These are phyloP conservation scores for Germaria angustata DNA, from an alignment of 2,888 invertebrate species.

Conservation along the genomic window DNA sequence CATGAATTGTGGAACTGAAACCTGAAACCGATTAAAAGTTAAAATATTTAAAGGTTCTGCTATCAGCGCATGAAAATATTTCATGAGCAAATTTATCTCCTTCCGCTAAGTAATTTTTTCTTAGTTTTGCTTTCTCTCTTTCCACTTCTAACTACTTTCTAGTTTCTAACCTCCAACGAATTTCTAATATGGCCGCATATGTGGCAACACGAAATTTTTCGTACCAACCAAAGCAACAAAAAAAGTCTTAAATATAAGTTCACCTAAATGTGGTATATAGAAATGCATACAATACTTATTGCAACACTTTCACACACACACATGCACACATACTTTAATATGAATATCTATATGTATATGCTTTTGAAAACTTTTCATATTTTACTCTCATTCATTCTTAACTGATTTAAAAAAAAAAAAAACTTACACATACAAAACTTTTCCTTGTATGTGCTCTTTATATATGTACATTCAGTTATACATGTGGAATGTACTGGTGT, in stretches of 20 bases:
- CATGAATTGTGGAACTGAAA: too few relatives aligned
- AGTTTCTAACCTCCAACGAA: conserved; percentile 18
- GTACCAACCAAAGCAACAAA: conserved; percentile 12
- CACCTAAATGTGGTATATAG: conserved; percentile 59
- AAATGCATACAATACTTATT: conserved; percentile 36
- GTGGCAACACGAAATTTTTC: conserved; percentile 33
- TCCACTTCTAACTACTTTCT: too few relatives aligned
- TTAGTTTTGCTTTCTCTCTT: too few relatives aligned
- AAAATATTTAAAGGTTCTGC: too few relatives aligned
- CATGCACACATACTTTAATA: background rate
- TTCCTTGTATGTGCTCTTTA: background rate
- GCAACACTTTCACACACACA: background rate
- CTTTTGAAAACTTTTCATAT: background rate
- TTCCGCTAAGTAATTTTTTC: background rate
- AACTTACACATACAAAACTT: too few relatives aligned
- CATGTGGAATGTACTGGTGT: conserved; percentile 12
- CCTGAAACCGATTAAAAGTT: too few relatives aligned
- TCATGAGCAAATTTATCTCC: background rate
- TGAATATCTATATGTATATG: background rate
- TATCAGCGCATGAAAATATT: background rate
- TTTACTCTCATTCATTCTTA: conserved; percentile 39
- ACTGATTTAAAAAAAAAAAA: background rate
- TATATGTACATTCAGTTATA: background rate
- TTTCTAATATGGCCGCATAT: conserved; percentile 42
- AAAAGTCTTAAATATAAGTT: conserved; percentile 30